These are phyloP conservation scores for Theodoxus fluviatilis DNA, from an alignment of 2,888 invertebrate genomes.

Conservation along the genomic window DNA sequence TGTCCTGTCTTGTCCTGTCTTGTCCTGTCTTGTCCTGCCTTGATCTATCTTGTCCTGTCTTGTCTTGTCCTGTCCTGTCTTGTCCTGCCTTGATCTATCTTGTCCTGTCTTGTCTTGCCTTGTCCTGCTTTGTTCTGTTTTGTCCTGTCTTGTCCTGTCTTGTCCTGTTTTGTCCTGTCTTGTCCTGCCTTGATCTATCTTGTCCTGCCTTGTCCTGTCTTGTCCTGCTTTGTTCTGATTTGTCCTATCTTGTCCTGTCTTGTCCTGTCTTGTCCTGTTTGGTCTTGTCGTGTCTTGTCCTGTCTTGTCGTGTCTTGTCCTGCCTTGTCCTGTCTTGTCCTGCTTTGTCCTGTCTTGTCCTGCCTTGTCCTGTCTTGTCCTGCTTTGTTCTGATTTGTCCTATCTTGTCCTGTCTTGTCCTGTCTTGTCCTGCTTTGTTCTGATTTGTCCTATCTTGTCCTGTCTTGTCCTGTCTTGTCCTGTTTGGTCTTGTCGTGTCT, in stretches of 20 bases:
- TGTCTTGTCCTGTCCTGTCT: neutral
- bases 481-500: neutral
- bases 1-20: neutral
- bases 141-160: neutral
- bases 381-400: neutral
- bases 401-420: neutral
- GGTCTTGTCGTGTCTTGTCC: constrained; percentile 12
- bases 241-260: constrained; percentile 1
- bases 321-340: neutral
- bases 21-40: neutral
- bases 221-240: neutral
- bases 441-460: neutral
- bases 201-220: neutral
- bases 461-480: neutral
- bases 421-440: neutral
- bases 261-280: neutral
- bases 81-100: neutral
- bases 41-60: constrained; percentile 18
- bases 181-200: neutral
- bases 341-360: constrained; percentile 12
- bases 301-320: neutral
- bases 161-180: neutral
- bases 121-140: neutral
- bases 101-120: neutral
- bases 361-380: neutral